Conservation (phyloP, 2,888 invertebrate species). For the Lordiphosa fenestrarum region DNA sequence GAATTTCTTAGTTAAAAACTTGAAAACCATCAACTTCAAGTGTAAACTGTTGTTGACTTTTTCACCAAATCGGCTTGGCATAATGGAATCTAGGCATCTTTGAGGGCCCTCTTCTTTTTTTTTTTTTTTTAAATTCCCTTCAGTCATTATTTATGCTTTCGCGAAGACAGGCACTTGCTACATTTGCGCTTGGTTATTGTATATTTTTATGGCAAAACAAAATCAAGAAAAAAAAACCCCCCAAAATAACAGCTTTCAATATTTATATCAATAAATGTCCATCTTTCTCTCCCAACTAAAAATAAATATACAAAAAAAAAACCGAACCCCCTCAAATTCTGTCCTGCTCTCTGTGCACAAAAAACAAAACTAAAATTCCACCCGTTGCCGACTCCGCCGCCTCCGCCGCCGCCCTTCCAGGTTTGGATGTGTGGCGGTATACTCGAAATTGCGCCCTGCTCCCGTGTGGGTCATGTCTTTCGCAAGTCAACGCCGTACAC, state of each 20-base stretch:
- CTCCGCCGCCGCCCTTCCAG: conserved; percentile 81
- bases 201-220: conserved; percentile 1
- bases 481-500: conserved; percentile 98
- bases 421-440: conserved; percentile 99
- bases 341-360: conserved; percentile 3
- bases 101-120: background rate
- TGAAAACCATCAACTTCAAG: too few species aligned
- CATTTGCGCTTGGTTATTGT: conserved; percentile 49
- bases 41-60: too few species aligned
- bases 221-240: background rate
- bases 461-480: conserved; percentile 97
- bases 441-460: conserved; percentile 96
- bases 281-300: conserved; percentile 44
- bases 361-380: conserved; percentile 5
- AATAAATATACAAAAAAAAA: background rate
- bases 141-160: background rate
- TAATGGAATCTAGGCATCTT: too few species aligned
- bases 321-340: conserved; percentile 7
- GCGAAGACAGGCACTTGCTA: conserved; percentile 12
- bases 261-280: conserved; percentile 40
- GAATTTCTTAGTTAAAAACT: too few species aligned
- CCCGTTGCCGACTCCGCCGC: conserved; percentile 45
- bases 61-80: too few species aligned
- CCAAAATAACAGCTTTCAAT: conserved; percentile 4
- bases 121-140: background rate